Evolutionary conservation across 2,113 vertebrate genomes (phyloP).

Genomic region (Morone chrysops): DNA sequence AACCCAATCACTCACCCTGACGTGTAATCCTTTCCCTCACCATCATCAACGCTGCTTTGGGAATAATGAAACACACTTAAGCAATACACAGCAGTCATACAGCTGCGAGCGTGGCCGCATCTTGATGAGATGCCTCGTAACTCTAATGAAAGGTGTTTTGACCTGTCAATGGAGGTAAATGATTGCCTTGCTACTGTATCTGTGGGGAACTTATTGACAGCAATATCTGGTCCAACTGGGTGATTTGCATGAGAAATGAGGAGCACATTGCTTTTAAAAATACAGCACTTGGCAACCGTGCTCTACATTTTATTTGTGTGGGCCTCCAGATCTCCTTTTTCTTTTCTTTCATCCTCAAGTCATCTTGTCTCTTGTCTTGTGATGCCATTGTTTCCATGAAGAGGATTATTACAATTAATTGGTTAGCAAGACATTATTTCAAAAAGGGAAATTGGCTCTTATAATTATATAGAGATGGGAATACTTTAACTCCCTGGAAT

Average conservation of each 20-base stretch:
- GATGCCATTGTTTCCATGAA: slow-evolving; percentile 74
- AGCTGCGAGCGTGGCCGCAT: slow-evolving; percentile 69
- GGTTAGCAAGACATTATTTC: slow-evolving; percentile 84
- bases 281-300: slow-evolving; percentile 35
- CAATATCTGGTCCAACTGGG: slow-evolving; percentile 57
- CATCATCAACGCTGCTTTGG: slow-evolving; percentile 81
- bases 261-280: slow-evolving; percentile 56
- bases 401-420: slow-evolving; percentile 85
- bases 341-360: slow-evolving; percentile 39
- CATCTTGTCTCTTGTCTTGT: slow-evolving; percentile 61
- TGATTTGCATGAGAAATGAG: slow-evolving; percentile 70
- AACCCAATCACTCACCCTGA: slow-evolving; percentile 86
- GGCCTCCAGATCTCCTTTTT: slow-evolving; percentile 39
- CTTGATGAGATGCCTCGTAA: slow-evolving; percentile 79
- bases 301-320: slow-evolving; percentile 32
- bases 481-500: slow-evolving; percentile 85
- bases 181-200: slow-evolving; percentile 75
- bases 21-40: slow-evolving; percentile 83
- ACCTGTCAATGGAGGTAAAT: slow-evolving; percentile 72
- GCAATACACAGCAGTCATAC: slow-evolving; percentile 78
- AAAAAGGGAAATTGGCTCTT: slow-evolving; percentile 86
- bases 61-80: slow-evolving; percentile 85
- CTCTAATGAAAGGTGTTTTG: slow-evolving; percentile 77
- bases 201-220: slow-evolving; percentile 68
- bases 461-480: slow-evolving; percentile 85